Evolutionary conservation across 30 jellyfish, hydroid and myxozoan genomes (phyloP).

Genomic region (Aurelia aurita): DNA sequence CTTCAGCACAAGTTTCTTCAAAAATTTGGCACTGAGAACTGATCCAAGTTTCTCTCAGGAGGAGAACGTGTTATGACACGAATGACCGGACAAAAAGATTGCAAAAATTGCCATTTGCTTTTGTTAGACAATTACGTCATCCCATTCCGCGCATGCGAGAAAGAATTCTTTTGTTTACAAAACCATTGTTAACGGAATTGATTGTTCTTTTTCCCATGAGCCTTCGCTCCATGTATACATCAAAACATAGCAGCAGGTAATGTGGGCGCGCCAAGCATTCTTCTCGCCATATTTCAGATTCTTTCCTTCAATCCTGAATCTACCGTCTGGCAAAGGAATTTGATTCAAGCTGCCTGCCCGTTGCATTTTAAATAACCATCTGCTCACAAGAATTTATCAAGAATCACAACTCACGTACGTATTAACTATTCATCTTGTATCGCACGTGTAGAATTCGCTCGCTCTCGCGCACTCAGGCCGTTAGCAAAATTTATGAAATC

Average conservation of each 20-base stretch:
- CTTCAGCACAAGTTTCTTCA: no score
- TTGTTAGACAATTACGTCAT: no score
- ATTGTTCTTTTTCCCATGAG: constrained; percentile 75
- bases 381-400: constrained; percentile 55
- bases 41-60: no score
- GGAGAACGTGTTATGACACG: no score
- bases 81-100: no score
- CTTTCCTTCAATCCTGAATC: constrained; percentile 76
- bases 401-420: constrained; percentile 26
- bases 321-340: constrained; percentile 79
- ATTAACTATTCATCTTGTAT: neutral
- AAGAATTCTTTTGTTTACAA: no score
- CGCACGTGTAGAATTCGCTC: constrained; percentile 64
- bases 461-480: constrained; percentile 17
- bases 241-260: constrained; percentile 77
- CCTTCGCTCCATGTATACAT: constrained; percentile 56
- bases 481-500: constrained; percentile 39
- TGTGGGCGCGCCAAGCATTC: constrained; percentile 99
- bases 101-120: no score
- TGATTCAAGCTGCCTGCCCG: constrained; percentile 51
- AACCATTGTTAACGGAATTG: neutral
- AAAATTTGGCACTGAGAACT: no score
- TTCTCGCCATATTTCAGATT: constrained; percentile 77
- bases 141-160: no score
- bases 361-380: constrained; percentile 56